Base-by-base conservation (phyloP, 2,113 vertebrate species). In the Trematocara nigrifrons region DNA sequence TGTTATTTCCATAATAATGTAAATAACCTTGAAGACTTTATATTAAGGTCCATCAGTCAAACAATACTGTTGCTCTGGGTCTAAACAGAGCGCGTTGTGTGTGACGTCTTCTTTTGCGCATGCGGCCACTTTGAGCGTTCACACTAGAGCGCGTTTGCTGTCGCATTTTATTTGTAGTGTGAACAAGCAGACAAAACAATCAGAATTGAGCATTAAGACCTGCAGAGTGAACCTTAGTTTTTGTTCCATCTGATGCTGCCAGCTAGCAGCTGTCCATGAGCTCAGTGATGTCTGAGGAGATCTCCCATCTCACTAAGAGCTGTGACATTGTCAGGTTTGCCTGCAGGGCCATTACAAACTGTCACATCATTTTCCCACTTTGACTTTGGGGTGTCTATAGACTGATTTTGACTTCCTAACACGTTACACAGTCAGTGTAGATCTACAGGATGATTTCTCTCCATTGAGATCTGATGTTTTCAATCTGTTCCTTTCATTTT, bases 131-230 rank as follows among this genome's bases (percentile, higher is more conserved):
- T 52, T 52, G 18, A n/a, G 18, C 1, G 49, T n/a, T 51, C 49
- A n/a, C 49, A 52, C 49, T 52, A 10, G 49, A 52, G 18, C 51
- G 0, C 1, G 3, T 20, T 52, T 20, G 51, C 51, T 20, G 51
- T 52, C 51, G 0, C 51, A 20, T 53, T 6, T 52, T 52, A 2
- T 20, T 1, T 52, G n/a, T 53, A 6, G 51, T 53, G n/a, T 53
- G n/a, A 53, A 53, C 1, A 0, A 53, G n/a, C 9, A 53, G 51
- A 53, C 9, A 20, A 0, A 20, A 6, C 1, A 11, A 53, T 53
- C 2, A 0, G 0, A 22, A 1, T 54, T 0, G 10, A 54, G 52
- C 52, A 0, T 54, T 0, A 54, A 11, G 10, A 54, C 10, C 52
- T 26, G 20, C 52, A 22, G 52, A 7, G 20, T 54, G 52, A 54